Conservation (phyloP, 2,888 invertebrate genomes). For the Timema cristinae region DNA sequence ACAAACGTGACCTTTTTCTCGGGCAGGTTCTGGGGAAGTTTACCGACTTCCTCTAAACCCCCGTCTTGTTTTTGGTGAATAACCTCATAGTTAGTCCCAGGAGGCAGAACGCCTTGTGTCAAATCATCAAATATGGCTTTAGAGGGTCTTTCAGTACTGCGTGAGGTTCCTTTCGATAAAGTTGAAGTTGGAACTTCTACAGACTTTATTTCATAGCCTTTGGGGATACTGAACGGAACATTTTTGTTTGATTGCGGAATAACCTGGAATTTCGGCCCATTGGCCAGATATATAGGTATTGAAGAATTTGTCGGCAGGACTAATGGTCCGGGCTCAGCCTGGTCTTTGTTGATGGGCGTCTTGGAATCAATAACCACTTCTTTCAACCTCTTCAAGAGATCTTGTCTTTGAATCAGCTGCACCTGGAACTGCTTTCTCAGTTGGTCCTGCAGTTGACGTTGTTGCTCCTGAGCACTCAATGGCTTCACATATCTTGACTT, state of each 20-base stretch:
- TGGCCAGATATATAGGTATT: conserved; percentile 55
- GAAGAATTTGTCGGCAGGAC: conserved; percentile 6
- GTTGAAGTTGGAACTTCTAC: conserved; percentile 19
- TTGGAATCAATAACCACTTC: conserved; percentile 60
- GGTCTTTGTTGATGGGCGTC: conserved; percentile 55
- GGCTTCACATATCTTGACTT: conserved; percentile 4
- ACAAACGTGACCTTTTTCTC: conserved; percentile 84
- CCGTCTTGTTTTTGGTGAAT: conserved; percentile 72
- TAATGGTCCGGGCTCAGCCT: conserved; percentile 15
- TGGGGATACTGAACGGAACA: not conserved
- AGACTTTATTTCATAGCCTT: conserved; percentile 11
- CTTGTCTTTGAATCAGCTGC: conserved; percentile 54
- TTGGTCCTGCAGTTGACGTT: conserved; percentile 69
- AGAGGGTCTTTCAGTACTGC: conserved; percentile 51
- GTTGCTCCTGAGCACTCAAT: conserved; percentile 19
- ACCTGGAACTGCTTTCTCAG: conserved; percentile 50
- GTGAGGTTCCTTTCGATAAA: conserved; percentile 46
- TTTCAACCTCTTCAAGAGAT: conserved; percentile 69
- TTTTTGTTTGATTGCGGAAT: conserved; percentile 40
- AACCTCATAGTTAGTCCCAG: conserved; percentile 75
- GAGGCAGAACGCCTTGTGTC: conserved; percentile 73
- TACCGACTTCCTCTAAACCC: conserved; percentile 64
- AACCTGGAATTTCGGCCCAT: conserved; percentile 72
- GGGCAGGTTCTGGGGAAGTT: conserved; percentile 53
- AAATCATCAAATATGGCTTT: conserved; percentile 68